Base-by-base conservation (phyloP, 2,113 vertebrate genomes). In the Stomatorhinus ivindoensis region DNA sequence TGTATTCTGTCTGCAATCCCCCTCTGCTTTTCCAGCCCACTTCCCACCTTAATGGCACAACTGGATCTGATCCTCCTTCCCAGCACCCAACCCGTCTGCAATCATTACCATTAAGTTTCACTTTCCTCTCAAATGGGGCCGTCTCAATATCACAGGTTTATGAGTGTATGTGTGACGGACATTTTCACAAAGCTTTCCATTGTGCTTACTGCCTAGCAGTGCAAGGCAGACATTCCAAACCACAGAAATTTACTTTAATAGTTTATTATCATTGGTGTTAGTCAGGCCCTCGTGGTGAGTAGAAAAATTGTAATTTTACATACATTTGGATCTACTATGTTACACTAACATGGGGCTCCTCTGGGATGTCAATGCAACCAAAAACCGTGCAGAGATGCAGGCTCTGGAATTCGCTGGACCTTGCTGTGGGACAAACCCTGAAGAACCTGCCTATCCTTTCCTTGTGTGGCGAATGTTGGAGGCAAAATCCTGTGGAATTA, bases 131-230 rank as follows among this genome's bases (percentile, higher is more conserved):
- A 69, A 90, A 91, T 69, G 87, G 87, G 80, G 50, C 86, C 47
- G 55, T 89, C 89, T 90, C 88, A 69, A 82, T 82, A 53, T 83
- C 87, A 69, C 89, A 90, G 90, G 91, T 89, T 90, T 92, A 87
- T 76, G 90, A 89, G 91, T 55, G 27, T 10, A 46, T 85, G 42
- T 46, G 24, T 46, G 24, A n/a, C 42, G 13, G 46, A 3, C 35
- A 11, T 15, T 90, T 65, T 31, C 90, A 91, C 92, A 92, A 91
- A 90, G 91, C 89, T 90, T 89, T 90, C 90, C 91, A 92, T 90
- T 69, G 76, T 92, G 50, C 91, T 90, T 90, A 88, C 86, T 89
- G 92, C 90, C 91, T 89, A 48, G 46, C 86, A 46, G 35, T 58
- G 39, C 24, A n/a, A 47, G 69, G 76, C 69, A 24, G 58, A 17